Evolutionary conservation across 2,888 invertebrate species (phyloP), one percentile per base, ranked within the genome.

Genomic region (Pseudanteris insignis): DNA sequence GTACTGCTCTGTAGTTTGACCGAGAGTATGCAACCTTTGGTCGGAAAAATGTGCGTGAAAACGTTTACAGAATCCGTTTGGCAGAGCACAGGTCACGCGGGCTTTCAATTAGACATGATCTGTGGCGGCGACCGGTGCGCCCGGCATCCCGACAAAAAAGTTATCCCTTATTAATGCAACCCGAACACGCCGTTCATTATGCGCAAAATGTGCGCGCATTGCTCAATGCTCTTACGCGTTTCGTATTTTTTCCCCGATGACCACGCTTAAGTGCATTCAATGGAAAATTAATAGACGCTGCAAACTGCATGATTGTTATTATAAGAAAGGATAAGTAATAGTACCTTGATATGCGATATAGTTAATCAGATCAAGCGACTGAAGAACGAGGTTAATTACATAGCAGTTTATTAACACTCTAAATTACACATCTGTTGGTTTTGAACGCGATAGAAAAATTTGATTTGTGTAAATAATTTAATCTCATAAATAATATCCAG

Each of bases 1-100:
- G 58, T 43, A 41, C 33, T 38, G 38, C 41, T 43, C 63, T 54
- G 63, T 63, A 61, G 58, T 65, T 65, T 67, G 48, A 37, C 11
- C 57, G 57, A 2, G 6, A 2, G 26, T 41, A 43, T 65, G 59
- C 40, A 41, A 13, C 18, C 18, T 18, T 18, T 18, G 18, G 4
- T 18, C 2, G 8, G 7, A 53, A 33, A 63, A 66, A 63, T 60
- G 43, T 18, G 44, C 48, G 61, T 50, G 60, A 61, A 63, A 64
- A 48, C 63, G 61, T 59, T 59, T 47, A 12, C 36, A 46, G 51
- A 34, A 46, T 59, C 40, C 57, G 34, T 51, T 58, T 24, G 57
- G 44, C 41, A 5, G 38, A 18, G 29, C 50, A 44, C 13, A 50
- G 58, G 50, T 58, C 44, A 50, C 48, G 32, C 37, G 57, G 48